Evolutionary conservation across 2,797 vertebrate species (phyloP), one percentile per base, ranked within the genome.

Genomic region (Gila robusta): DNA sequence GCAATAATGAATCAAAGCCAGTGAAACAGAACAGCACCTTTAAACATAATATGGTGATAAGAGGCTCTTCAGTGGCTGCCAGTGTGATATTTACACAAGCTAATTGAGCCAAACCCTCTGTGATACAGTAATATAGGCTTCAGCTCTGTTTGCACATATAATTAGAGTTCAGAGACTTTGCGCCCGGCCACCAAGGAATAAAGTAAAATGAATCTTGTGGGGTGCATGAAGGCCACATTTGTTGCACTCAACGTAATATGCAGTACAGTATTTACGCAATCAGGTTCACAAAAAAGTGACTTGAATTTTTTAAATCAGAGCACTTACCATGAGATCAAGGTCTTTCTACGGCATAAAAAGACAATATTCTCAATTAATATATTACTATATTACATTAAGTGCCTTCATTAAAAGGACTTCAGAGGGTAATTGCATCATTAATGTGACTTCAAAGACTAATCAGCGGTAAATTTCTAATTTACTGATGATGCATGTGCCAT

Each of bases 161-260:
- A 94, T 92, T 93, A 95, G 93, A 92, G 93, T 91, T 88, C 90
- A 91, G 77, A 91, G 93, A 94, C 90, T 89, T 90, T 93, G 93
- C 64, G 47, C 54, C 91, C 88, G 89, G 81, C 72, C 54, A 78
- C 85, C 82, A 85, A 87, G 86, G 56, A 79, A 83, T 85, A 85
- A 88, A 80, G 84, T 80, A 74, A 73, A 77, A 83, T 44, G 62
- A 79, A 23, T 62, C 28, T 66, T 70, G 28, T 6, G 59, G n/a
- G 54, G 67, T 62, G 37, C 32, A n/a, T 28, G 52, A 76, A 82
- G 32, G 71, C n/a, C 41, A 66, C 39, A 35, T 66, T 71, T 82
- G 72, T 79, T 67, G 66, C 69, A 41, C 72, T 84, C 54, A 72
- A 80, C 26, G 14, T n/a, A 26, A 74, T 62, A 59, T 52, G 37